Conservation (phyloP, 2,113 vertebrate species). For the Bettongia penicillata region DNA sequence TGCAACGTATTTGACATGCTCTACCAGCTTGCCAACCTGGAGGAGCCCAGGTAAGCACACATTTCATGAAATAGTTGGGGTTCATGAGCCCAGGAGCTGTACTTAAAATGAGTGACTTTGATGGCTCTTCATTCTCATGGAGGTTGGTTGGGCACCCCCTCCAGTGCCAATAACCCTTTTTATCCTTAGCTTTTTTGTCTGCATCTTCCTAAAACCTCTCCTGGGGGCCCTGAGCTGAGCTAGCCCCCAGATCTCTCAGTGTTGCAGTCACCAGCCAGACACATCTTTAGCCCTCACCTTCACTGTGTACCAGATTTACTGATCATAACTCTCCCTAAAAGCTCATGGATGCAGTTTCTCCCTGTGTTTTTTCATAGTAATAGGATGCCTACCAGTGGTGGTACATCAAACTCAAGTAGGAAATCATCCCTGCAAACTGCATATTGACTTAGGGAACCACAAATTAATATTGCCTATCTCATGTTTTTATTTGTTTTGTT, state of each 20-base stretch:
- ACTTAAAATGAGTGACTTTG: not conserved
- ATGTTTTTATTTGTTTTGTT: not conserved
- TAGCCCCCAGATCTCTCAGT: too few relatives aligned
- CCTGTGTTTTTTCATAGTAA: not conserved
- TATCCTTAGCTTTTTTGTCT: not conserved
- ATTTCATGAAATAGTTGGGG: not conserved
- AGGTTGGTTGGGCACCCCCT: not conserved
- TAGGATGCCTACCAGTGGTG: not conserved
- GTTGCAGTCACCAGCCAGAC: not conserved
- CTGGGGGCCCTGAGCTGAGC: not conserved
- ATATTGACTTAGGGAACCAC: not conserved
- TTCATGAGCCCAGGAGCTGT: not conserved
- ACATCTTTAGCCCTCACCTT: not conserved
- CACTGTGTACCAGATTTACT: not conserved
- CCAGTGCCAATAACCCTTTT: too few relatives aligned
- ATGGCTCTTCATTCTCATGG: not conserved
- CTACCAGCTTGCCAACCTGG: conserved; percentile 97
- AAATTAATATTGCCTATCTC: not conserved
- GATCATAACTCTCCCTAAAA: not conserved
- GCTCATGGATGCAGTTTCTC: not conserved
- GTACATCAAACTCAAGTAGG: not conserved
- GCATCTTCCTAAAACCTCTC: not conserved
- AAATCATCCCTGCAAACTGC: not conserved
- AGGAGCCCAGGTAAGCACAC: conserved; percentile 92
- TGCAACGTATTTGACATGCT: conserved; percentile 99